Base-by-base conservation (phyloP, 2,797 vertebrate genomes). In the Nannoperca australis region DNA sequence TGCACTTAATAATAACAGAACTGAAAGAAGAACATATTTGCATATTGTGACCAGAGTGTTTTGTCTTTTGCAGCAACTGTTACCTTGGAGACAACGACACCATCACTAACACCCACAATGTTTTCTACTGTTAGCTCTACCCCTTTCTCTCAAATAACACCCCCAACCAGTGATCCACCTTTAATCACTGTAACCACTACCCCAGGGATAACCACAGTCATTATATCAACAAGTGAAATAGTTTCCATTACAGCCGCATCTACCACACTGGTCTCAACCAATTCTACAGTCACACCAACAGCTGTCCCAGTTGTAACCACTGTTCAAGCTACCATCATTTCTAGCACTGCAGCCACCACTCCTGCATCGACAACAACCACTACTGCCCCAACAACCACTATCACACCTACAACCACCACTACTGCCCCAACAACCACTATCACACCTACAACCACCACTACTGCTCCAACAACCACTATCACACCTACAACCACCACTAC, bases 11-110 rank as follows among this genome's bases (percentile, higher is more conserved):
- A 53, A 38, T 24, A 13, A 51, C 6, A 55, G 2, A 5, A 27
- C 24, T 27, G 24, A 27, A 27, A 27, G 24, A 27, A 27, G 24
- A 27, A 65, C 50, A 15, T 70, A 4, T 78, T 34, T 71, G 8
- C 8, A 60, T 62, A 65, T 66, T 69, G 3, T 76, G 76, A 86
- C 36, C 9, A 55, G 3, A 34, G 17, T 68, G 14, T 86, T 51
- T 68, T 89, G 22, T 84, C 17, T 68, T 76, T 2, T 83, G 40
- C 79, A 89, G 87, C 34, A 45, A 50, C 55, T 20, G 12, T 38
- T 34, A 42, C 32, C 12, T 10, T 18, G 22, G 59, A 56, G 56
- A 67, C 67, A 20, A 62, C n/a, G 1, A 27, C 81, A 72, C 13
- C 54, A 36, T 13, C 45, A 50, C n/a, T 42, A 30, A 53, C 36